A percentile compares a stretch with the other conserved stretches of the same genome.
These are phyloP conservation scores for Phrixothrix hirtus DNA, from an alignment of 2,888 invertebrate species.

Conservation along the genomic window DNA sequence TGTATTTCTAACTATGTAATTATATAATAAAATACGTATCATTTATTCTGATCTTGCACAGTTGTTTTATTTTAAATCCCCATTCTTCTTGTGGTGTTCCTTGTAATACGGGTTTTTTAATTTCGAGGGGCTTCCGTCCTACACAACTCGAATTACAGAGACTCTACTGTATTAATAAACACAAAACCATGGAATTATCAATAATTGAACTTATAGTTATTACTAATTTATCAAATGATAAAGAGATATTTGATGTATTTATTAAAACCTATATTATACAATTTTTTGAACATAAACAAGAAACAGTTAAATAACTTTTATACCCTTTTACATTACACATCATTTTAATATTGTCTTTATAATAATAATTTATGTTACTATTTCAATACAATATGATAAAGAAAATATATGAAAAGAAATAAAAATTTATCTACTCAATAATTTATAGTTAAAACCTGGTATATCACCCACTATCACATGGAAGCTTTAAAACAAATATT, in stretches of 20 bases:
- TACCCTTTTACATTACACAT: conserved; percentile 29
- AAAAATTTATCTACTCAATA: conserved; percentile 16
- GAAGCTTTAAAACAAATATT: conserved; percentile 19
- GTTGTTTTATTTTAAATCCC: too few species aligned
- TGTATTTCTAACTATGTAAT: too few species aligned
- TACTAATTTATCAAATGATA: too few species aligned
- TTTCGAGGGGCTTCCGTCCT: too few species aligned
- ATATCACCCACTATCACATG: conserved; percentile 17
- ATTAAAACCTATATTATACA: conserved; percentile 32
- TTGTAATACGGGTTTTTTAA: too few species aligned
- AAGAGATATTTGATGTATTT: conserved; percentile 14
- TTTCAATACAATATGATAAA: conserved; percentile 32
- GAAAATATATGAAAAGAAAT: conserved; percentile 25
- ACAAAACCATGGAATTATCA: too few species aligned
- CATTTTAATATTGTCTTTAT: conserved; percentile 22
- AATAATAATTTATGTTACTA: conserved; percentile 17
- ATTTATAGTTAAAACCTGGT: conserved; percentile 17
- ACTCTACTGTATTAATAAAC: too few species aligned
- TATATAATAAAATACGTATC: too few species aligned
- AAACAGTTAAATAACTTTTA: conserved; percentile 17
- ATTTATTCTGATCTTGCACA: too few species aligned
- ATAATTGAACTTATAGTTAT: too few species aligned
- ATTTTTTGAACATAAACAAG: conserved; percentile 23
- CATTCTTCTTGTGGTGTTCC: too few species aligned
- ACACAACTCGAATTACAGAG: too few species aligned